Evolutionary conservation across 2,797 vertebrate genomes (phyloP), one percentile per base, ranked within the genome.

Genomic region (Poecilia picta): DNA sequence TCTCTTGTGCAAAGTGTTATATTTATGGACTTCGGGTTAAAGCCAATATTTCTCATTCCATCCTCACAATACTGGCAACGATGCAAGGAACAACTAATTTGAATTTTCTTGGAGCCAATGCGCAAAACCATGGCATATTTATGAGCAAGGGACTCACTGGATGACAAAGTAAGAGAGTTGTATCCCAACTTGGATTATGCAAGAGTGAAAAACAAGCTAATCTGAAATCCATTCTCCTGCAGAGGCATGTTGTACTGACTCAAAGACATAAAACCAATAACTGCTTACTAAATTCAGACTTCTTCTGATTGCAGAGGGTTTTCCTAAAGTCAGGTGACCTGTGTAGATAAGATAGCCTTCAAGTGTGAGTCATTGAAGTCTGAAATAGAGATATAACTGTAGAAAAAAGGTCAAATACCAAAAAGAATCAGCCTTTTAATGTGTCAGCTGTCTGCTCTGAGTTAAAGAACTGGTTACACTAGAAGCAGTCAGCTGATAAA

Each of bases 161-260:
- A 88, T 75, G 59, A 85, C 73, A 85, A 84, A 82, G 74, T 33
- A 28, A 73, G 72, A 73, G 73, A 78, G 73, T 13, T 43, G 1
- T 46, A 36, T 62, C 83, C 87, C 74, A 87, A 77, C 39, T 15
- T 78, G 57, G 16, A 51, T 90, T 89, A 79, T 12, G 10, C 81
- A 91, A 88, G 71, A 2, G 36, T 6, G 62, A 39, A 87, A 86
- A 86, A 82, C 75, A 77, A 87, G 82, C 72, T 81, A 76, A 89
- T 83, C 43, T 76, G 83, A 86, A 59, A 49, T 12, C 59, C 74
- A 28, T 75, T 73, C 71, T 55, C 4, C 77, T 72, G 73, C 18
- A 45, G 36, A 55, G n/a, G 25, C 15, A 55, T 16, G 68, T 46
- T 2, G 18, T 62, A 72, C 45, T 15, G n/a, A 3, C 39, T 39